Evolutionary conservation across 2,113 vertebrate species (phyloP).

Genomic region (Apistogramma diplotaenia): DNA sequence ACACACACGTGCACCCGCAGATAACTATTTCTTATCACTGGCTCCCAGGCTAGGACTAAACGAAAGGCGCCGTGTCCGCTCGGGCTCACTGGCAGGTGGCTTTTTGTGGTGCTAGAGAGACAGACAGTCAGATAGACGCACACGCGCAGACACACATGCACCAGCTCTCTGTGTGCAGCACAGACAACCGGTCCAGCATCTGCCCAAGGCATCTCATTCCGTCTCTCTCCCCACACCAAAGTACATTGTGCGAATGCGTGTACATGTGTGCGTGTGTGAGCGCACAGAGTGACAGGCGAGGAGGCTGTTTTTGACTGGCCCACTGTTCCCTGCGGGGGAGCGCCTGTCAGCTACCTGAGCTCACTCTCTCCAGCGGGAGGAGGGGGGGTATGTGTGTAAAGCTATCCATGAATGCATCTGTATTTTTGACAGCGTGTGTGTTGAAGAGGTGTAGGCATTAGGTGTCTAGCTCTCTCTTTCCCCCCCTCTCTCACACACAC

Average conservation of each 20-base stretch:
- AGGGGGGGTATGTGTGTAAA: constrained; percentile 4
- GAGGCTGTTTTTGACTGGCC: constrained; percentile 66
- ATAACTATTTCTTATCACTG: constrained; percentile 67
- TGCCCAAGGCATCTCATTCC: constrained; percentile 58
- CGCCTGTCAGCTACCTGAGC: constrained; percentile 73
- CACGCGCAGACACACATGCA: background rate
- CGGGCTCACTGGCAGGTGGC: constrained; percentile 56
- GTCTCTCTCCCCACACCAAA: constrained; percentile 23
- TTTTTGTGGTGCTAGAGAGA: constrained; percentile 22
- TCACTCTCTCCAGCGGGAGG: constrained; percentile 47
- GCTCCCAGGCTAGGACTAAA: constrained; percentile 67
- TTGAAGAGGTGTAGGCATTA: constrained; percentile 48
- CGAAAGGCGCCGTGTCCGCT: constrained; percentile 61
- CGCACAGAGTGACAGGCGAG: constrained; percentile 57
- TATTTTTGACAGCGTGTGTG: constrained; percentile 52
- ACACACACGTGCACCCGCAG: constrained; percentile 14
- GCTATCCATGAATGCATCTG: constrained; percentile 43
- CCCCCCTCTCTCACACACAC: background rate
- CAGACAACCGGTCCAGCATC: constrained; percentile 58
- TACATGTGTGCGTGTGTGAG: constrained; percentile 11
- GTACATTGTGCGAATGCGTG: constrained; percentile 9
- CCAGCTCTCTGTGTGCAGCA: constrained; percentile 23
- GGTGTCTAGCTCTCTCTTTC: constrained; percentile 21
- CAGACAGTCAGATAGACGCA: constrained; percentile 23
- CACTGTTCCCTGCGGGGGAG: constrained; percentile 67